Evolutionary conservation across 2,888 invertebrate species (phyloP), one percentile per base, ranked within the genome.

Genomic region (Lycia hirtaria): DNA sequence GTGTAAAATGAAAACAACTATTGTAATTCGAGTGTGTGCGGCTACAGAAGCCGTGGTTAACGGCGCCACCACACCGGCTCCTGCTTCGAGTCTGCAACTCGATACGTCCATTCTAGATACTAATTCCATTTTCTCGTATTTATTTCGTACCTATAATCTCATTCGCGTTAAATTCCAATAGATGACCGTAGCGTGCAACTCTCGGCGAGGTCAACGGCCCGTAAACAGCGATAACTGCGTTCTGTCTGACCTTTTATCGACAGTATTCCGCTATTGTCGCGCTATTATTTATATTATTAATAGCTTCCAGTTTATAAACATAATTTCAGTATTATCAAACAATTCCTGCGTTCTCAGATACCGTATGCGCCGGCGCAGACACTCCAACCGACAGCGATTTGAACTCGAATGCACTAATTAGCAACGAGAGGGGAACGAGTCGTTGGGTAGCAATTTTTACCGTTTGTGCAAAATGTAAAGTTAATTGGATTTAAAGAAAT

Each of bases 241-340:
- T 56, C 30, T 52, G 50, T 67, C 65, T 77, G 82, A 82, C 80
- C 82, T 79, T 72, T 82, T 81, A 82, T 82, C 80, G 70, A 54
- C 65, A 53, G 49, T 55, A 48, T 54, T 32, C 57, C 58, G 52
- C 56, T 55, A 56, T 50, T 60, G 67, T 68, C 51, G 37, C 33
- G 43, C 40, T 54, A 65, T 61, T 69, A 66, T 69, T 71, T 70
- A 66, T 64, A 64, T 69, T 65, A 68, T 57, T 68, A 65, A 60
- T 56, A 64, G 30, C 7, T 26, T 51, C 32, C 26, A 55, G 56
- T 62, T 57, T 57, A 58, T 53, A 58, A 60, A 60, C 53, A 41
- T 15, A 19, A 52, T 48, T 50, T 30, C 20, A 60, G 35, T 54
- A 54, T 37, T 59, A 52, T 49, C 43, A 57, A 51, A 51, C 32